Evolutionary conservation across 2,797 vertebrate genomes (phyloP), one percentile per base, ranked within the genome.

Genomic region (Poeciliopsis gracilis): DNA sequence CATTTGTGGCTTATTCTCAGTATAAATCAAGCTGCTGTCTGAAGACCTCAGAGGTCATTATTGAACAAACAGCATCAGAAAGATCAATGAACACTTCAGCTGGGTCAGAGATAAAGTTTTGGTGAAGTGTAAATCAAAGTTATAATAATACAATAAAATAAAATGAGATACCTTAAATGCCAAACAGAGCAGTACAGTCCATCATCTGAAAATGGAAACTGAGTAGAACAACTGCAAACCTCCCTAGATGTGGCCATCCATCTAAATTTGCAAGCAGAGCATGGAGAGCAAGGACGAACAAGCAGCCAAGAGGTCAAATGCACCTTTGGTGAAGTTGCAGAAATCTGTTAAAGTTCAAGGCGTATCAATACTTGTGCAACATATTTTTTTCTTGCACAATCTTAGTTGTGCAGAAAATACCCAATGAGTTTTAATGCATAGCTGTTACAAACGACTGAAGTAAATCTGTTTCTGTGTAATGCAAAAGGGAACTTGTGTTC

Each of bases 131-230:
- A 46, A 71, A 30, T 9, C 43, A 16, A 5, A 4, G 2, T 28
- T 13, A 45, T 71, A 9, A 71, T 46, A 28, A 70, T 16, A n/a
- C 41, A 45, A 46, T 71, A 71, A 46, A 71, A 71, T 43, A 71
- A 28, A 28, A 15, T 5, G n/a, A 71, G 7, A 46, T 28, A 6
- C 43, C 43, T 70, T 45, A 43, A 70, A 70, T 20, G 10, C 25
- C 25, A 16, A 7, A 45, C 23, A 69, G 23, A n/a, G 66, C 38
- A n/a, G 4, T 15, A n/a, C 20, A 45, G 41, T 70, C 6, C 25
- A 46, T 46, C n/a, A 46, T 46, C 43, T 18, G 15, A 46, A 71
- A 46, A 28, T 46, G 67, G 6, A 46, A 28, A 43, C 36, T 46
- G 43, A 28, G 43, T 46, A 71, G 28, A n/a, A 18, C 25, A 28